These are phyloP conservation scores for Columba guinea DNA, from an alignment of 2,797 vertebrate species.

Conservation along the genomic window DNA sequence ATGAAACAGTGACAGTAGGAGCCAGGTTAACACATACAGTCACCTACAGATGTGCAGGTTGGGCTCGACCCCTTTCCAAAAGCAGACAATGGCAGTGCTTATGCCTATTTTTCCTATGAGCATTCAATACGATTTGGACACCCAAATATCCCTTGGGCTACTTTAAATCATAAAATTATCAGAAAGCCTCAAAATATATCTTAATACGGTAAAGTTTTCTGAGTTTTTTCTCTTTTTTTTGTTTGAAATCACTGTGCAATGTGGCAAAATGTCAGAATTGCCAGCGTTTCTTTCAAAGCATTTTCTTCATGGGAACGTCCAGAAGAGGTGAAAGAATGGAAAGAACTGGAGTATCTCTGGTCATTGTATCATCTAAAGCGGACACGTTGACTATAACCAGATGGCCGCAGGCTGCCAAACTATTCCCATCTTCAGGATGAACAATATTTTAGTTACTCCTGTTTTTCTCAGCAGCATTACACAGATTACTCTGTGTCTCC, in stretches of 20 bases:
- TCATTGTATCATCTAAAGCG: slow-evolving; percentile 49
- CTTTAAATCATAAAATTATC: background rate
- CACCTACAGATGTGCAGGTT: background rate
- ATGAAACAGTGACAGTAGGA: background rate
- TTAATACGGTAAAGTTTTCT: background rate
- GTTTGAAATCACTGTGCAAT: background rate
- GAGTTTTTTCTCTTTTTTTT: background rate
- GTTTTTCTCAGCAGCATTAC: slow-evolving; percentile 28
- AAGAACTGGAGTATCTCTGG: slow-evolving; percentile 56
- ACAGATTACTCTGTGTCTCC: background rate
- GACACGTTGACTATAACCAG: slow-evolving; percentile 71
- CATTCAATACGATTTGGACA: background rate
- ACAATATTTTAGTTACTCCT: background rate
- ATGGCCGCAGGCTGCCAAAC: slow-evolving; percentile 64
- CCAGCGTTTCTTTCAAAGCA: background rate
- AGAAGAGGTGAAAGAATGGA: slow-evolving; percentile 34
- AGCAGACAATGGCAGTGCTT: background rate
- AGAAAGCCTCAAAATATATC: background rate
- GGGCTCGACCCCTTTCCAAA: background rate
- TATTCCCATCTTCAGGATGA: slow-evolving; percentile 29
- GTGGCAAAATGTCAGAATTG: background rate
- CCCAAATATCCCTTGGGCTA: background rate
- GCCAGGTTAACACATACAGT: background rate
- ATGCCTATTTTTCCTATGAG: background rate
- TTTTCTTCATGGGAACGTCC: background rate